Evolutionary conservation across 2,888 invertebrate species (phyloP).

Genomic region (Ashinkailepas kermadecensis): DNA sequence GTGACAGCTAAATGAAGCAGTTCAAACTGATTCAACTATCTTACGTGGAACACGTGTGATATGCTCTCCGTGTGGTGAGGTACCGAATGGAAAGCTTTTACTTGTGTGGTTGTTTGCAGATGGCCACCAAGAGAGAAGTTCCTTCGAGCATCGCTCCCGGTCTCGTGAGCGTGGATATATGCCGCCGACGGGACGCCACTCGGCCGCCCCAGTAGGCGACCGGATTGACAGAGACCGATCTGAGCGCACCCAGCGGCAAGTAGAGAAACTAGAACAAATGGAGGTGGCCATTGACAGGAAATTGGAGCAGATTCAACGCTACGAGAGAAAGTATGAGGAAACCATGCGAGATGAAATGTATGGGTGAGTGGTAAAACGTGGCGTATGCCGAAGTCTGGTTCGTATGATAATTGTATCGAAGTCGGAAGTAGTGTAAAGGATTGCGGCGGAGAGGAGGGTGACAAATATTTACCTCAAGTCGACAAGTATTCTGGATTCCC

Average conservation of each 20-base stretch:
- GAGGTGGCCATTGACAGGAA: constrained; percentile 23
- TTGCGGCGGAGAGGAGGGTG: no score
- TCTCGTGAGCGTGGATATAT: neutral
- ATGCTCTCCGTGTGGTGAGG: no score
- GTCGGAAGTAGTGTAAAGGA: no score
- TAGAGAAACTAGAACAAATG: constrained; percentile 17
- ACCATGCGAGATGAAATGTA: constrained; percentile 1
- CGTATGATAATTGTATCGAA: no score
- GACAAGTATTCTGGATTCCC: no score
- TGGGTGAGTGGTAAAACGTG: neutral
- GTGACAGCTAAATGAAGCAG: no score
- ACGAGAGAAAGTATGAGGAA: constrained; percentile 24
- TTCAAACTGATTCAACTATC: no score
- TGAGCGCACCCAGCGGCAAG: constrained; percentile 20
- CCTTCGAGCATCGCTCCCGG: neutral
- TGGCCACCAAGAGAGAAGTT: neutral
- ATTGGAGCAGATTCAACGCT: constrained; percentile 14
- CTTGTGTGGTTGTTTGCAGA: neutral
- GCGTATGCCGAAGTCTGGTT: no score
- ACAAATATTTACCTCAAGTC: no score
- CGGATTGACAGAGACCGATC: constrained; percentile 9
- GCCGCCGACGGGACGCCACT: neutral
- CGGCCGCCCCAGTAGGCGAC: neutral
- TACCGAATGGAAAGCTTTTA: no score
- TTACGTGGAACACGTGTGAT: no score